phyloP scores from a whole-genome alignment of 2,888 invertebrate species.

The Dysmachus trigonus region DNA sequence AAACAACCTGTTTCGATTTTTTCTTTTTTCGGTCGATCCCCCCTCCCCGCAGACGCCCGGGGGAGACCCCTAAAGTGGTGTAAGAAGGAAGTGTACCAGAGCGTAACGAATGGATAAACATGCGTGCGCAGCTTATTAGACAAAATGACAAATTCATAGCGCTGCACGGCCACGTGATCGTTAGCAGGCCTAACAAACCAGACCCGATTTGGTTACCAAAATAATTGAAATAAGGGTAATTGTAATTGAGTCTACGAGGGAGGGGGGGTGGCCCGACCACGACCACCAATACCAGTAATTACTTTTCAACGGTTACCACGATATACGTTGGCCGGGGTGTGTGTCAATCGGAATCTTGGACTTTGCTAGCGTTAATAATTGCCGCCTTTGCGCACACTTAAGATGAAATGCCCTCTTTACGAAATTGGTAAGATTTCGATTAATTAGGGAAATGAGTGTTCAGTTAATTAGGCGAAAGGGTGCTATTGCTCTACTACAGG shows the following conservation, averaged over 20 bases:
- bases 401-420: background rate
- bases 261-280: background rate
- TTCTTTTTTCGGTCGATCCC: background rate
- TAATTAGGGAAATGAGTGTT: background rate
- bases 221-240: constrained; percentile 37
- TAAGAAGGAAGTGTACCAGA: background rate
- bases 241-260: background rate
- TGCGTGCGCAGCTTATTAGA: constrained; percentile 37
- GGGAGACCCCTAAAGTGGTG: background rate
- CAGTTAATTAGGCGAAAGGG: background rate
- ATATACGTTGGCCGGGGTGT: too few relatives aligned
- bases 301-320: background rate
- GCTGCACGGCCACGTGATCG: constrained; percentile 11
- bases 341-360: background rate
- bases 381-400: background rate
- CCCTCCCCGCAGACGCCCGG: background rate
- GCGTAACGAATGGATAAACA: background rate
- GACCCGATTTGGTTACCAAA: constrained; percentile 27
- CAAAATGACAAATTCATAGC: constrained; percentile 25
- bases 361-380: constrained; percentile 4
- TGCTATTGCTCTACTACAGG: background rate
- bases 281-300: background rate
- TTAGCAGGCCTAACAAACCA: constrained; percentile 33
- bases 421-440: background rate
- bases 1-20: constrained; percentile 12